Percentiles rank a stretch among this genome's conserved stretches.
Conservation (phyloP, 2,113 vertebrate species). For the Garra rufa region DNA sequence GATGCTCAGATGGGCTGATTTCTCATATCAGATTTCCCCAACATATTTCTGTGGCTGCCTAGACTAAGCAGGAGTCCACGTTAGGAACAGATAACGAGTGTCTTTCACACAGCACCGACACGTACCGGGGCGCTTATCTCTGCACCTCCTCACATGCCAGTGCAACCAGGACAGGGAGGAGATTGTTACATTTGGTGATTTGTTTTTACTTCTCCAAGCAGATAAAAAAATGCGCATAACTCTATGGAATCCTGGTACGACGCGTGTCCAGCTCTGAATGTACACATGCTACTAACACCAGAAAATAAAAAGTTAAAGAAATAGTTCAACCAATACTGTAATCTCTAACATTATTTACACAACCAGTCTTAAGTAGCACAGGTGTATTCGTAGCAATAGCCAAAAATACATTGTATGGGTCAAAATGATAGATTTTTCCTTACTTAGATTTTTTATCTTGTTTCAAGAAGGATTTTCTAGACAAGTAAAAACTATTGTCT, state of each 20-base stretch:
- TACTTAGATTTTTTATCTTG: too few species aligned
- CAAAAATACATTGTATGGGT: too few species aligned
- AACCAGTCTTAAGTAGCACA: too few species aligned
- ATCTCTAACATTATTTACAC: too few species aligned
- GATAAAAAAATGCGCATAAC: conserved; percentile 59
- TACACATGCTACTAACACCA: neutral
- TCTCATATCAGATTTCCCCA: conserved; percentile 78
- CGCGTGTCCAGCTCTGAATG: neutral
- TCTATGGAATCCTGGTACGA: conserved; percentile 17
- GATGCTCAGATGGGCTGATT: conserved; percentile 77
- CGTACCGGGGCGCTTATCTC: conserved; percentile 80
- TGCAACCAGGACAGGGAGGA: conserved; percentile 77
- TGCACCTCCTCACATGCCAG: conserved; percentile 79
- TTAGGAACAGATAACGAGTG: conserved; percentile 81
- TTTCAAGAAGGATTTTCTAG: too few species aligned
- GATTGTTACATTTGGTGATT: conserved; percentile 85
- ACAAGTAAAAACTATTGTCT: too few species aligned
- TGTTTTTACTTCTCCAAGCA: conserved; percentile 70
- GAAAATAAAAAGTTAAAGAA: too few species aligned
- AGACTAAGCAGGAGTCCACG: conserved; percentile 84
- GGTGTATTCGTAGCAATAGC: too few species aligned
- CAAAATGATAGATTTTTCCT: too few species aligned
- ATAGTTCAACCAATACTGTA: too few species aligned
- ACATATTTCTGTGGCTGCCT: conserved; percentile 82
- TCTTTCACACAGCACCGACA: conserved; percentile 86